Base-by-base conservation (phyloP, 2,797 vertebrate genomes). In the Pangasius mekongensis region DNA sequence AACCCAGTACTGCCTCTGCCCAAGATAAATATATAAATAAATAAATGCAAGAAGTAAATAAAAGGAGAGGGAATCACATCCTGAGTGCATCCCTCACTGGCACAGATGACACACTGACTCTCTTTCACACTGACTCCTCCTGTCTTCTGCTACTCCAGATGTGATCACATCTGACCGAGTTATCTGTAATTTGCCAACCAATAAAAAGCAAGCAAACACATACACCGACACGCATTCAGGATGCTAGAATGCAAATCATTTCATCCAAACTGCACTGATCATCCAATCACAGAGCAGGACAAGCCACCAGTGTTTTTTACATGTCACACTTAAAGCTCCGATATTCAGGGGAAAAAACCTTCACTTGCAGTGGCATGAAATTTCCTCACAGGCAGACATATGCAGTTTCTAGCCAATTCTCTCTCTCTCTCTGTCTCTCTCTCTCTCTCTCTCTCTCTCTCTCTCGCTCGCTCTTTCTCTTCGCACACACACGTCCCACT, bases 61-160 rank as follows among this genome's bases (percentile, higher is more conserved):
- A 95, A 95, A 93, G 90, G 93, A 91, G 87, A 94, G 94, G 93
- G 93, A 94, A 94, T 93, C 93, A 93, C 94, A 93, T 95, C 94
- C 94, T 93, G 92, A 94, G 94, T 94, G 95, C 93, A 94, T 94
- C 93, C 93, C 94, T 93, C 93, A 90, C 93, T 93, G 93, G 92
- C 92, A 88, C 86, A 91, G 91, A 93, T 86, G 84, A 93, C 93
- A 93, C 93, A 91, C 91, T 94, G 93, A 93, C n/a, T 60, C 56
- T 3, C n/a, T 69, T 84, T 86, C 73, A 6, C n/a, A n/a, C n/a
- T n/a, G n/a, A n/a, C 49, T 54, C 87, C 92, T 93, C 91, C 27
- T 83, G 92, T 92, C 92, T 85, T 92, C 92, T 76, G 9, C 20
- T 49, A 14, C 76, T 78, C n/a, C 49, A 33, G 52, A 56, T 18